These are phyloP conservation scores for Trissolcus japonicus DNA, from an alignment of 2,888 invertebrate species.

Conservation along the genomic window DNA sequence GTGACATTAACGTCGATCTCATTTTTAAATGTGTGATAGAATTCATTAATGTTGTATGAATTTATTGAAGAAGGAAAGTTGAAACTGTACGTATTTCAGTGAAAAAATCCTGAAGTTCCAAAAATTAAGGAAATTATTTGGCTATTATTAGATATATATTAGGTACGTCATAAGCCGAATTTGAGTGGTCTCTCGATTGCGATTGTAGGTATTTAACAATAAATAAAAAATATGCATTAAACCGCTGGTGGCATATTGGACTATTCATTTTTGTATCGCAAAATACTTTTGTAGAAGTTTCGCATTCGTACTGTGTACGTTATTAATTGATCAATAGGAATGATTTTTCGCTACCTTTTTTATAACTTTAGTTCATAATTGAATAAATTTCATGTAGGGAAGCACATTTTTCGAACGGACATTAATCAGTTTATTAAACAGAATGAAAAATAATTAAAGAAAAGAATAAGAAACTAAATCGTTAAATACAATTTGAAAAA, in stretches of 20 bases:
- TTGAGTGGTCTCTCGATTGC: constrained; percentile 50
- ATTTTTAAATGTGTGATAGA: constrained; percentile 65
- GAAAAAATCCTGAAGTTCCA: constrained; percentile 14
- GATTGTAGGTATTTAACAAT: constrained; percentile 37
- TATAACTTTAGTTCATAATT: constrained; percentile 44
- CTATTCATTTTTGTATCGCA: constrained; percentile 55
- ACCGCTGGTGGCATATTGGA: constrained; percentile 56
- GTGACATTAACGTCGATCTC: constrained; percentile 65
- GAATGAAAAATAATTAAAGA: background rate
- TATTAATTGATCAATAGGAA: constrained; percentile 48
- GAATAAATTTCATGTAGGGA: constrained; percentile 27
- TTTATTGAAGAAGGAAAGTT: constrained; percentile 16
- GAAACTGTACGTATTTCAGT: background rate
- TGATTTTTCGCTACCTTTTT: constrained; percentile 49
- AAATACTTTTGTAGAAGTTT: constrained; percentile 57
- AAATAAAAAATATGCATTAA: constrained; percentile 48
- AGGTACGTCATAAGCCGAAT: constrained; percentile 22
- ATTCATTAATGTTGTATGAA: constrained; percentile 43
- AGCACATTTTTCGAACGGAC: constrained; percentile 20
- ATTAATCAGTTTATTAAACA: too few species aligned
- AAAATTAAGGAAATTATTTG: constrained; percentile 16
- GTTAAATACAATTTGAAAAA: constrained; percentile 9
- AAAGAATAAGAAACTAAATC: background rate
- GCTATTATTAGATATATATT: too few species aligned
- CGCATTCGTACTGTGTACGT: constrained; percentile 57